phyloP scores from a whole-genome alignment of 2,113 vertebrate species.

The Cyprinodon brontotheroides region DNA sequence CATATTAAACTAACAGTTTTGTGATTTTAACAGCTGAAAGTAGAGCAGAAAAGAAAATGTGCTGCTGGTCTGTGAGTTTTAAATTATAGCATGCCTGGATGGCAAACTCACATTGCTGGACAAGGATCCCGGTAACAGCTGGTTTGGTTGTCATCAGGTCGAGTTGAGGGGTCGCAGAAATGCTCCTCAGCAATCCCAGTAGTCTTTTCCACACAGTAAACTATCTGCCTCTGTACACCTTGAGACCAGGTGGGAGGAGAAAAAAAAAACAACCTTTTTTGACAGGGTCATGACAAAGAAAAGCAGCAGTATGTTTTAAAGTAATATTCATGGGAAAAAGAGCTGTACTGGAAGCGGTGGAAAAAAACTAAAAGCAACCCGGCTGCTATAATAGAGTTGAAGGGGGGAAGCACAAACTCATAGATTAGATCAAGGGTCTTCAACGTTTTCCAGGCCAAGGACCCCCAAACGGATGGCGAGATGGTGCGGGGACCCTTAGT shows the following conservation, averaged over 20 bases:
- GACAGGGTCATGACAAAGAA: not conserved
- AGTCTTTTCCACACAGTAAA: slow-evolving; percentile 85
- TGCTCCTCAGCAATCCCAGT: slow-evolving; percentile 85
- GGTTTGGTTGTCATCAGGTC: slow-evolving; percentile 84
- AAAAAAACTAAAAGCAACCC: not conserved
- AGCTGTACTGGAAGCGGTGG: not conserved
- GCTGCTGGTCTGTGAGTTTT: not conserved
- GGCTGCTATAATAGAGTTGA: not conserved
- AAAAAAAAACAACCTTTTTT: not conserved
- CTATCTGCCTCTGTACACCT: slow-evolving; percentile 89
- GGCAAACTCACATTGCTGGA: slow-evolving; percentile 82
- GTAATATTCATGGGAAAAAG: not conserved
- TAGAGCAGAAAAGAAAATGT: not conserved
- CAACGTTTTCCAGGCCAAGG: too few species aligned
- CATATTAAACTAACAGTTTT: not conserved
- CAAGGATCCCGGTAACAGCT: slow-evolving; percentile 87
- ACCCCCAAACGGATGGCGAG: too few species aligned
- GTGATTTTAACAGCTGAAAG: not conserved
- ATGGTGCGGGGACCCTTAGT: too few species aligned
- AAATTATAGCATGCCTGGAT: not conserved
- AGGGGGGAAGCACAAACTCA: not conserved
- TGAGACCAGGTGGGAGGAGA: slow-evolving; percentile 13
- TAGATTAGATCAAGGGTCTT: too few species aligned
- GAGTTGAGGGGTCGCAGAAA: slow-evolving; percentile 82
- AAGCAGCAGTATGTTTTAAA: not conserved